Base-by-base conservation (phyloP, 2,797 vertebrate genomes). In the Parambassis ranga region DNA sequence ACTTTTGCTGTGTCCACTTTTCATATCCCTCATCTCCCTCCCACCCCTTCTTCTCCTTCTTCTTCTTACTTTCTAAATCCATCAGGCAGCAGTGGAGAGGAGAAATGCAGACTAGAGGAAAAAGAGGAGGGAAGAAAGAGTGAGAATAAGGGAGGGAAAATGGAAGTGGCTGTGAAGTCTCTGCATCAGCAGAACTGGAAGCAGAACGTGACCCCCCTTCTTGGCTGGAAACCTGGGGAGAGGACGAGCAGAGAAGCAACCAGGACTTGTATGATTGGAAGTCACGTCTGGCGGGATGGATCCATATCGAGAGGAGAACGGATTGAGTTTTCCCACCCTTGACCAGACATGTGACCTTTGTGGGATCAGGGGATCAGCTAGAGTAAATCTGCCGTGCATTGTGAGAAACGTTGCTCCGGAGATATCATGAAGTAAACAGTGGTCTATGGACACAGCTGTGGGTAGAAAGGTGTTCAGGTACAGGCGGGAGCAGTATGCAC, bases 101-200 rank as follows among this genome's bases (percentile, higher is more conserved):
- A 85, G 79, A 87, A 88, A 86, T 79, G 75, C 77, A 80, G 78
- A 83, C 79, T 36, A 75, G 70, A 75, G 75, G 41, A 71, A 86
- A 84, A 87, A 85, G 56, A 33, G 55, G 63, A 47, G 57, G 55
- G 14, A 32, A 71, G 65, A 33, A 62, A 64, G 36, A 52, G 66
- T 5, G 22, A 55, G 35, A 32, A 38, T 48, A 30, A 50, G 27
- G 13, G 47, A 35, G n/a, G 48, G 14, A 13, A 26, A 52, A 72
- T 59, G 36, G 75, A 74, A 72, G 65, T 53, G 77, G 68, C 48
- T 56, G 49, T 24, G 35, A 85, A 83, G 35, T 59, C 61, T 71
- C 74, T 61, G 67, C 83, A 77, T 86, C 81, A 87, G 86, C 85
- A 76, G 28, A 84, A 77, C 56, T 53, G 31, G 62, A 8, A 28